Evolutionary conservation across 2,797 vertebrate genomes (phyloP).

Genomic region (Philypnodon macrostomus): DNA sequence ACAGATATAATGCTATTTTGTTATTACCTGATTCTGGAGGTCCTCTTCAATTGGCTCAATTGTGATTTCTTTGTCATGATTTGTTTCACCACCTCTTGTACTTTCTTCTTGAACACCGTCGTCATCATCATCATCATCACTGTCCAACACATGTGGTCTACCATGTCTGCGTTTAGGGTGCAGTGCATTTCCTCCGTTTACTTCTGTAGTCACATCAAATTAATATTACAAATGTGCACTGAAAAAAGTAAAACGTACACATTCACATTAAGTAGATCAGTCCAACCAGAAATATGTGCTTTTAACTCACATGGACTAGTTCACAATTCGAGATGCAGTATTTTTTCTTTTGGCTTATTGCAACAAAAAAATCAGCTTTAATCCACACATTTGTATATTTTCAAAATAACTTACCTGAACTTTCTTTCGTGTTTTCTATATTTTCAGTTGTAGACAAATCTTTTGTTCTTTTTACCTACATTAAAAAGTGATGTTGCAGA

Average conservation of each 20-base stretch:
- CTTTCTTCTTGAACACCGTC: conserved; percentile 68
- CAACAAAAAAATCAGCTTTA: too few species aligned
- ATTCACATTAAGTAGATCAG: too few species aligned
- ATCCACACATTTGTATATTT: too few species aligned
- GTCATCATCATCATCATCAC: conserved; percentile 87
- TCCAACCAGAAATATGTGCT: too few species aligned
- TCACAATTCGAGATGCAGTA: too few species aligned
- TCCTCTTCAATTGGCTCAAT: conserved; percentile 52
- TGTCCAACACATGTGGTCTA: conserved; percentile 87
- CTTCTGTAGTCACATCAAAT: conserved; percentile 71
- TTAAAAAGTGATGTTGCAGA: neutral
- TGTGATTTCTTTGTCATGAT: conserved; percentile 53
- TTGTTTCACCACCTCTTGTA: conserved; percentile 74
- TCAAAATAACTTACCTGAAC: conserved; percentile 54
- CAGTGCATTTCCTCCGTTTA: conserved; percentile 60
- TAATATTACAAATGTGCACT: too few species aligned
- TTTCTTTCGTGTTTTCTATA: conserved; percentile 67
- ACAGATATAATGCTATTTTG: too few species aligned
- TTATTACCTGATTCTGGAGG: conserved; percentile 38
- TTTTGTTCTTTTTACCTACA: conserved; percentile 89
- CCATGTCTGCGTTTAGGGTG: conserved; percentile 83
- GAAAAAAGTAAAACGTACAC: too few species aligned
- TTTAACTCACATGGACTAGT: too few species aligned
- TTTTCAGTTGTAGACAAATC: conserved; percentile 75
- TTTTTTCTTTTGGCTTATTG: too few species aligned